phyloP scores from a whole-genome alignment of 2,888 invertebrate species.

The Eupithecia subumbrata region DNA sequence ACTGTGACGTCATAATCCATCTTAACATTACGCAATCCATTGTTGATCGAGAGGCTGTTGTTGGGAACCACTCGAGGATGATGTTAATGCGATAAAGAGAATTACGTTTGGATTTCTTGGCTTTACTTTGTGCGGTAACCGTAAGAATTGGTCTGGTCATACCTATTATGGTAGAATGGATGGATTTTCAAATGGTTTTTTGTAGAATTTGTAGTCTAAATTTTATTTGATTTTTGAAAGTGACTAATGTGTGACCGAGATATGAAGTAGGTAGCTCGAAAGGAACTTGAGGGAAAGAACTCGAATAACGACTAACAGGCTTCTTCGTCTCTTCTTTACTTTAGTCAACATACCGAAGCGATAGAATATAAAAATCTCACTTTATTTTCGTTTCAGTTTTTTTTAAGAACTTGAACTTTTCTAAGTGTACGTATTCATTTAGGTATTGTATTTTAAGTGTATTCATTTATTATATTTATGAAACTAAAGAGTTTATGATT shows the following conservation, averaged over 20 bases:
- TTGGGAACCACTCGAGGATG: constrained; percentile 53
- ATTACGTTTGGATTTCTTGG: constrained; percentile 42
- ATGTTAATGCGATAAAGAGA: constrained; percentile 63
- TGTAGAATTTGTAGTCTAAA: background rate
- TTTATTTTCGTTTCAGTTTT: too few relatives aligned
- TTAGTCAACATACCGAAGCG: too few relatives aligned
- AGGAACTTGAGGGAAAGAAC: too few relatives aligned
- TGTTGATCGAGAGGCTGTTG: constrained; percentile 38
- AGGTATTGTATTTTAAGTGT: too few relatives aligned
- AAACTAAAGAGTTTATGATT: background rate
- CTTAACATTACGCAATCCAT: constrained; percentile 50
- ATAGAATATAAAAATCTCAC: too few relatives aligned
- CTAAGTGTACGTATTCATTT: too few relatives aligned
- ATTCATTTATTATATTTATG: too few relatives aligned
- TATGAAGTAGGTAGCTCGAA: background rate
- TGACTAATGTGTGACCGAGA: too few relatives aligned
- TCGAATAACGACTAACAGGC: too few relatives aligned
- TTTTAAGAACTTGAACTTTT: too few relatives aligned
- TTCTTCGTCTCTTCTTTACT: too few relatives aligned
- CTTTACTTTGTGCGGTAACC: constrained; percentile 37
- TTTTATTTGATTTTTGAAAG: background rate
- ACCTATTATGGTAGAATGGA: background rate
- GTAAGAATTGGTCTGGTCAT: constrained; percentile 26
- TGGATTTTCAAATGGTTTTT: background rate
- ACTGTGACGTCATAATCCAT: constrained; percentile 27